Conservation (phyloP, 2,888 invertebrate genomes). For the Thereva nobilitata region DNA sequence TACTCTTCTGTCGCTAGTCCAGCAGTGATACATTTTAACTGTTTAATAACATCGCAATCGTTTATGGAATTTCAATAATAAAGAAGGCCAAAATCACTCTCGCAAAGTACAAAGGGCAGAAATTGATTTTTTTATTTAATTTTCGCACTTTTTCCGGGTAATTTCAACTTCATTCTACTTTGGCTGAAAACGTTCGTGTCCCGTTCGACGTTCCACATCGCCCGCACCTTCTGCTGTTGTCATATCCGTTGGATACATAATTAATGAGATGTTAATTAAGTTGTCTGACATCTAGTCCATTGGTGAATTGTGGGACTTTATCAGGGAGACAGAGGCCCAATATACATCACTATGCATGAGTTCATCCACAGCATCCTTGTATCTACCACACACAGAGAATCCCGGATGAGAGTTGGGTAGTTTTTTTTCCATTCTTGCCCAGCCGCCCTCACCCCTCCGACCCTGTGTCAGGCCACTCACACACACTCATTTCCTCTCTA, state of each 20-base stretch:
- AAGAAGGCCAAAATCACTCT: no score
- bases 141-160: no score
- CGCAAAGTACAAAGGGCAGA: no score
- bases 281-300: slow-evolving; percentile 33
- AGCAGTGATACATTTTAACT: no score
- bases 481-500: neutral
- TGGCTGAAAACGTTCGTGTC: no score
- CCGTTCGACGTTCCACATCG: neutral
- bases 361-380: neutral
- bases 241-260: slow-evolving; percentile 28
- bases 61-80: no score
- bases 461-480: neutral
- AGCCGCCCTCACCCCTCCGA: neutral
- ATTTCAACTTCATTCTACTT: no score
- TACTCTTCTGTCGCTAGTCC: no score
- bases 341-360: slow-evolving; percentile 11
- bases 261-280: slow-evolving; percentile 38
- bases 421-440: neutral
- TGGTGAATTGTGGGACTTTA: slow-evolving; percentile 15
- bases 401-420: neutral
- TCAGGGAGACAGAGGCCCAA: neutral
- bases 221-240: slow-evolving; percentile 18
- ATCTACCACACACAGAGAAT: neutral
- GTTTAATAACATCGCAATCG: no score
- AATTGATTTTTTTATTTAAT: no score